These are phyloP conservation scores for Microcebus lehilahytsara DNA, from an alignment of 2,113 vertebrate species.

Conservation along the genomic window DNA sequence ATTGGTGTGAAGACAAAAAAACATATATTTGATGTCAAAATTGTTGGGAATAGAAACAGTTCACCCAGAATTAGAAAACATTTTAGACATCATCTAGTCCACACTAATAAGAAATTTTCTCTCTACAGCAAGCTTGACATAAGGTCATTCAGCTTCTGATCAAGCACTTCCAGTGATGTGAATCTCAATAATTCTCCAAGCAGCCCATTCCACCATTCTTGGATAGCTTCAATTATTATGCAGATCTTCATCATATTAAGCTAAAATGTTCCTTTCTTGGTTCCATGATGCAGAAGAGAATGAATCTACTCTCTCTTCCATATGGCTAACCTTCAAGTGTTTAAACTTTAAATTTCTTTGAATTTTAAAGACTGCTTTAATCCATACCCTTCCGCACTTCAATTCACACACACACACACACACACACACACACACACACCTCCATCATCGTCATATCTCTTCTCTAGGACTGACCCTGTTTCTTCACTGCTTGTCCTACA, in stretches of 20 bases:
- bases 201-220: slow-evolving; percentile 35
- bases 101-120: slow-evolving; percentile 17
- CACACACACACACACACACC: not conserved
- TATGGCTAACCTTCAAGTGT: slow-evolving; percentile 6
- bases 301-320: slow-evolving; percentile 60
- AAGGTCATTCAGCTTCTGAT: slow-evolving; percentile 45
- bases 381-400: not conserved
- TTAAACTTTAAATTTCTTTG: slow-evolving; percentile 56
- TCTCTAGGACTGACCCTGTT: not conserved
- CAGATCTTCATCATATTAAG: slow-evolving; percentile 50
- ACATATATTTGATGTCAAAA: not conserved
- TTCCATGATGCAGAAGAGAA: slow-evolving; percentile 70
- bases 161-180: slow-evolving; percentile 29
- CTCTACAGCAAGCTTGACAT: not conserved
- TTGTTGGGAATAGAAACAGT: not conserved
- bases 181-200: slow-evolving; percentile 18
- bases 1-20: not conserved
- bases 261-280: slow-evolving; percentile 39
- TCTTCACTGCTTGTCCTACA: not conserved
- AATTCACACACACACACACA: not conserved
- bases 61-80: slow-evolving; percentile 22
- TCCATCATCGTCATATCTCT: not conserved
- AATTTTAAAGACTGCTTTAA: slow-evolving; percentile 51
- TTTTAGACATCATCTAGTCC: not conserved
- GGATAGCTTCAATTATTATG: slow-evolving; percentile 54